phyloP scores from a whole-genome alignment of 2,113 vertebrate genomes.

The Oryctolagus cuniculus region DNA sequence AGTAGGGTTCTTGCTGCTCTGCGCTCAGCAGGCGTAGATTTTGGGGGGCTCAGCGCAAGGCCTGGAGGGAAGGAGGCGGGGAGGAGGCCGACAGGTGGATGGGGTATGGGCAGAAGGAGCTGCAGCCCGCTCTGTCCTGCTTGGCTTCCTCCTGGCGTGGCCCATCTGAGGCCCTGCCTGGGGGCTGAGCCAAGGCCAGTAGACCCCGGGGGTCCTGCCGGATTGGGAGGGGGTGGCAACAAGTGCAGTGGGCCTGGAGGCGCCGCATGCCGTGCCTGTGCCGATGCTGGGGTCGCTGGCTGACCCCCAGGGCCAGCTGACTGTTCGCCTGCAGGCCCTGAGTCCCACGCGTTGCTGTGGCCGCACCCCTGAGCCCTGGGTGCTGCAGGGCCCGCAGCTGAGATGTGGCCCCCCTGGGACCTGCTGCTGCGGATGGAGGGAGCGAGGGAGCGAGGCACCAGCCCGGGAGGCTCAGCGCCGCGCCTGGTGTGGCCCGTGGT shows the following conservation, averaged over 20 bases:
- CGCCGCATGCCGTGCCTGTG: rapidly evolving
- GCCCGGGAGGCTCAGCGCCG: rapidly evolving
- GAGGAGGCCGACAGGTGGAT: neutral
- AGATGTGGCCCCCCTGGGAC: neutral
- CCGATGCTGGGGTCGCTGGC: neutral
- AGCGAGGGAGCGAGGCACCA: rapidly evolving
- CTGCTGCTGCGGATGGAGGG: rapidly evolving
- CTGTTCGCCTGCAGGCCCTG: neutral
- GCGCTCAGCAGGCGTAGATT: neutral
- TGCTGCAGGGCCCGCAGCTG: neutral
- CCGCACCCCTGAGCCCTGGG: neutral
- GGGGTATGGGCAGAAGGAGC: neutral
- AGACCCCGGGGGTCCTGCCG: neutral
- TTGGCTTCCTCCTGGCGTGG: neutral
- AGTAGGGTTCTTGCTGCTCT: neutral
- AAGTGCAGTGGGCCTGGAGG: neutral
- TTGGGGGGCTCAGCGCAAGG: neutral
- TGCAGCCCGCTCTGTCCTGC: neutral
- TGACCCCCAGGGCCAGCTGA: rapidly evolving
- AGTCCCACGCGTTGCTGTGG: neutral
- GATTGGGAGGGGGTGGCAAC: neutral
- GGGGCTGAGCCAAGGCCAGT: neutral
- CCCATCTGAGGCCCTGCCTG: neutral
- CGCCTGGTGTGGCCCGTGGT: rapidly evolving
- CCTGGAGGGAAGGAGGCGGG: neutral